Evolutionary conservation across 2,888 invertebrate genomes (phyloP), one percentile per base, ranked within the genome.

Genomic region (Oxyteleia sp.): DNA sequence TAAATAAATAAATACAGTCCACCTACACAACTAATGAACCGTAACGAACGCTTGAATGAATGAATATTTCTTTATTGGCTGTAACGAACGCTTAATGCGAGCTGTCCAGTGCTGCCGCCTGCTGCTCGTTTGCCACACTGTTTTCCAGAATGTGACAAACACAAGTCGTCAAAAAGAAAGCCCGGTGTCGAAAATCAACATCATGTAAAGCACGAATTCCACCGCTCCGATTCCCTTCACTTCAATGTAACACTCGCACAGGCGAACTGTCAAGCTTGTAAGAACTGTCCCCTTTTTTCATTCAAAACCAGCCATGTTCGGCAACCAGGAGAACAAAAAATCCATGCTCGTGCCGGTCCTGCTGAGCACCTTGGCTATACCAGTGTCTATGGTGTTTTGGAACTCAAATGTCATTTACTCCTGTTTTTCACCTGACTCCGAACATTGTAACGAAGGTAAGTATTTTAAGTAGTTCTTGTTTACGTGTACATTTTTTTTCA

Each of bases 361-460:
- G 1, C 91, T 96, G 32, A 95, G 95, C 89, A 95, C 96, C 3
- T 93, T 96, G 80, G 95, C 96, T 1, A 95, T 97, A 89, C 97
- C 97, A 5, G 88, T 96, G n/a, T 96, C 97, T 0, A 95, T 97
- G 94, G 94, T 96, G 20, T 95, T 97, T 94, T 97, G 97, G 97
- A 94, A 95, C 84, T 94, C 95, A 18, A 96, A 96, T 93, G 93
- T 96, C 85, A 94, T 96, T n/a, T 95, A 96, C 90, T 95, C 95
- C 0, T 95, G 95, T 88, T 93, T 96, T 26, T 94, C 94, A 85
- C 94, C 94, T 38, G 93, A 94, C 47, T 93, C 94, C 71, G 94
- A 94, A 59, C 94, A 94, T 87, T 95, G 95, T 15, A 63, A 51
- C 4, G 90, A 92, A 83, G 89, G 92, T 90, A 86, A 16, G 7